Base-by-base conservation (phyloP, 2,113 vertebrate genomes). In the Alosa alosa region DNA sequence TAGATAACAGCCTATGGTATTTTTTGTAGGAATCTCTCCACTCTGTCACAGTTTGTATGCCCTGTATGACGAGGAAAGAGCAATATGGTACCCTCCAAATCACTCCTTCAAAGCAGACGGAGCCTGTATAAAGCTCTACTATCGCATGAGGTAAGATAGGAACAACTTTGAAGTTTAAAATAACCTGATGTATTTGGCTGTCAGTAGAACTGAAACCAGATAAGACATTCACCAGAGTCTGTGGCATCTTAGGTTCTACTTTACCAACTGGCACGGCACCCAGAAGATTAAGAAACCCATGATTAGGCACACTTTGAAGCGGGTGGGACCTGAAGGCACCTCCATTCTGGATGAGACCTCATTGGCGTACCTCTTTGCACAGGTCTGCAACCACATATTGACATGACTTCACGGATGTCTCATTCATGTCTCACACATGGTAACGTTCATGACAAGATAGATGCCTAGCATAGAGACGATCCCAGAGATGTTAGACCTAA, bases 261-360 rank as follows among this genome's bases (percentile, higher is more conserved):
- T 97, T 81, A 95, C 93, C 83, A 97, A 97, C 91, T 97, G 97
- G 96, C 96, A 97, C 0, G 97, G 96, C 0, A 96, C 95, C 22
- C 96, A 93, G 2, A 96, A 96, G 88, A 95, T 86, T 0, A 95
- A 96, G 47, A 92, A 93, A 46, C 92, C 93, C 0, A 95, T 97
- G 36, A 95, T 92, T 92, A 92, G 96, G 0, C 94, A 97, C 90
- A 94, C 89, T 4, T 94, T 95, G 0, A 97, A 93, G 86, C 88
- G 92, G 60, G 84, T 87, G 41, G 86, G 31, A 0, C 91, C 93
- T 0, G 95, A 96, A 60, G 95, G 95, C 2, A 94, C 93, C 0
- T 95, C 96, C 0, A 95, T 97, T 10, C 95, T 97, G 1, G 96
- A 97, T 7, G 93, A 92, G 9, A 45, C 36, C 47, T 97, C 96